phyloP scores from a whole-genome alignment of 2,113 vertebrate genomes.

The Odocoileus virginianus region DNA sequence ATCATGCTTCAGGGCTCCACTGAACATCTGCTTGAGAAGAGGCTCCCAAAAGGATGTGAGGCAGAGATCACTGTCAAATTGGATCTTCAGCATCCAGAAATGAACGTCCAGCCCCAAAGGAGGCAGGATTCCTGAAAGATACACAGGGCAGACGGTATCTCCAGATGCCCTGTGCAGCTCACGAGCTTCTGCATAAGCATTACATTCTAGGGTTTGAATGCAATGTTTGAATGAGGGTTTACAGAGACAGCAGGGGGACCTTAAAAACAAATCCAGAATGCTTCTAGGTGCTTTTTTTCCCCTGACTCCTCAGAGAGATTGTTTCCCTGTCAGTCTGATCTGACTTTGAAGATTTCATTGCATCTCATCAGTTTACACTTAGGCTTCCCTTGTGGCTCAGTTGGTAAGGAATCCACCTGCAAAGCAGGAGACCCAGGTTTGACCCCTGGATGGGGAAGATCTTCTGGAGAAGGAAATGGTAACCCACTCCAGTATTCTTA shows the following conservation, averaged over 20 bases:
- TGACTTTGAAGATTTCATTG: background rate
- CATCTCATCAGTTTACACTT: background rate
- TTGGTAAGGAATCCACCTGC: background rate
- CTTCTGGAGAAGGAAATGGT: background rate
- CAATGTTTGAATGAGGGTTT: background rate
- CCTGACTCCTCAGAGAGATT: background rate
- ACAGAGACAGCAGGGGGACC: background rate
- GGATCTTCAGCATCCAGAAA: background rate
- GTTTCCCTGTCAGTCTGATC: background rate
- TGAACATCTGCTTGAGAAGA: background rate
- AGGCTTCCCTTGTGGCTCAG: background rate
- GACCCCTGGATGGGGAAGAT: background rate
- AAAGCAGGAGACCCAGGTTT: background rate
- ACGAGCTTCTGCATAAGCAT: background rate
- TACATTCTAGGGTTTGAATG: background rate
- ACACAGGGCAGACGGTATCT: background rate
- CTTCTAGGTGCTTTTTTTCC: background rate
- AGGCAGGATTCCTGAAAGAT: background rate
- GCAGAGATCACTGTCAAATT: background rate
- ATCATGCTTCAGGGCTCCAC: background rate
- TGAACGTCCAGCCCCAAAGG: background rate
- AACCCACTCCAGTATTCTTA: background rate
- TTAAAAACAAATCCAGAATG: background rate
- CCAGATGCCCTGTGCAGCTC: background rate
- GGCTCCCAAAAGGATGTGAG: background rate